Conservation (phyloP, 2,888 invertebrate genomes). For the Julus scanicus region DNA sequence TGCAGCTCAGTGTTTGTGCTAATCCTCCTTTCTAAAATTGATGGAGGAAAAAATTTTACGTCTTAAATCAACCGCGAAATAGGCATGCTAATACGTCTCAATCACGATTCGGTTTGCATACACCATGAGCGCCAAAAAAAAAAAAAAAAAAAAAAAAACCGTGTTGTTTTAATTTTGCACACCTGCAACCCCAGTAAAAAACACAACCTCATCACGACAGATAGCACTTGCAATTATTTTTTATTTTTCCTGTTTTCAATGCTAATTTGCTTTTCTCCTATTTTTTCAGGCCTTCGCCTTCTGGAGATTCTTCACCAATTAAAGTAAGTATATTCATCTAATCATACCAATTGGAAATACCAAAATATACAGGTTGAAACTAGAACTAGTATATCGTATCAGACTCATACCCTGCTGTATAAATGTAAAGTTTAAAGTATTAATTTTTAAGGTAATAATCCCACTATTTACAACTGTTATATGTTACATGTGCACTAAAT, state of each 20-base stretch:
- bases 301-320: slow-evolving; percentile 83
- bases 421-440: no score
- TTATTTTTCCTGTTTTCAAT: slow-evolving; percentile 44
- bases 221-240: not conserved
- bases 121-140: not conserved
- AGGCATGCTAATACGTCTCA: not conserved
- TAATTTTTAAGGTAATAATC: no score
- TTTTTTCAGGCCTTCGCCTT: slow-evolving; percentile 83
- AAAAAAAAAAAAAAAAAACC: not conserved
- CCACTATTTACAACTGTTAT: no score
- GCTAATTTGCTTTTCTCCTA: slow-evolving; percentile 58
- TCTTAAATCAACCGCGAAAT: slow-evolving; percentile 6
- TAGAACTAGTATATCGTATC: no score
- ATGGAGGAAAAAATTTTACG: not conserved
- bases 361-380: no score
- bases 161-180: not conserved
- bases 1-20: not conserved
- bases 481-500: no score
- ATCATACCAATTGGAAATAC: not conserved
- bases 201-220: slow-evolving; percentile 5
- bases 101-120: slow-evolving; percentile 9
- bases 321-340: slow-evolving; percentile 4
- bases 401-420: no score
- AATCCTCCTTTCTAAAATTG: not conserved
- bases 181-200: not conserved